phyloP scores from a whole-genome alignment of 1,140 invertebrate species.

The Galendromus occidentalis region DNA sequence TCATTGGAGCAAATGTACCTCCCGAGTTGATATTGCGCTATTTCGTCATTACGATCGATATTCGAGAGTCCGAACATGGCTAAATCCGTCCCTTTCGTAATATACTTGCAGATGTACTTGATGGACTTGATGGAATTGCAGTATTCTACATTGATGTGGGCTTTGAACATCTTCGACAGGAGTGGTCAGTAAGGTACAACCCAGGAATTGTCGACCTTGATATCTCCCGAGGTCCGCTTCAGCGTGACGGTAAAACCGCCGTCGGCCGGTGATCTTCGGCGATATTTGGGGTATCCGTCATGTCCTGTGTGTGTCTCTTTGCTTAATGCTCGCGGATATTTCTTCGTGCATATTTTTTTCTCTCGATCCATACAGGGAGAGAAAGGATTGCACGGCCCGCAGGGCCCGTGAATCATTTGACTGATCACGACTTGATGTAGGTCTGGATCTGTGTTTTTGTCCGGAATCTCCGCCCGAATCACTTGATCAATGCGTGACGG shows the following conservation, averaged over 20 bases:
- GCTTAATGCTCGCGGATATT: slow-evolving; percentile 14
- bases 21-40: neutral
- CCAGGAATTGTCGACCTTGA: slow-evolving; percentile 20
- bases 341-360: slow-evolving; percentile 20
- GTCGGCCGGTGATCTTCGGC: too few species aligned
- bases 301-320: slow-evolving; percentile 17
- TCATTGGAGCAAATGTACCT: slow-evolving; percentile 22
- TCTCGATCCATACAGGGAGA: slow-evolving; percentile 21
- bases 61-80: too few species aligned
- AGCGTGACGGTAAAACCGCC: too few species aligned
- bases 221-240: slow-evolving; percentile 8
- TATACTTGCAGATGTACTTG: slow-evolving; percentile 22
- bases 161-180: slow-evolving; percentile 16
- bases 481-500: slow-evolving; percentile 17
- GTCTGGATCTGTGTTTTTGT: slow-evolving; percentile 26
- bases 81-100: too few species aligned
- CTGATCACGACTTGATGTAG: slow-evolving; percentile 25
- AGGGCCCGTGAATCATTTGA: slow-evolving; percentile 23
- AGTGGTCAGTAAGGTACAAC: slow-evolving; percentile 20
- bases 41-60: too few species aligned
- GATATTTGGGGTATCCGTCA: slow-evolving; percentile 20
- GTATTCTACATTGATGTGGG: slow-evolving; percentile 22
- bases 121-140: slow-evolving; percentile 17
- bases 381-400: slow-evolving; percentile 30
- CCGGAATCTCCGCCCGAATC: slow-evolving; percentile 36